phyloP scores from a whole-genome alignment of 2,797 vertebrate species.

The Gallinago stenura region DNA sequence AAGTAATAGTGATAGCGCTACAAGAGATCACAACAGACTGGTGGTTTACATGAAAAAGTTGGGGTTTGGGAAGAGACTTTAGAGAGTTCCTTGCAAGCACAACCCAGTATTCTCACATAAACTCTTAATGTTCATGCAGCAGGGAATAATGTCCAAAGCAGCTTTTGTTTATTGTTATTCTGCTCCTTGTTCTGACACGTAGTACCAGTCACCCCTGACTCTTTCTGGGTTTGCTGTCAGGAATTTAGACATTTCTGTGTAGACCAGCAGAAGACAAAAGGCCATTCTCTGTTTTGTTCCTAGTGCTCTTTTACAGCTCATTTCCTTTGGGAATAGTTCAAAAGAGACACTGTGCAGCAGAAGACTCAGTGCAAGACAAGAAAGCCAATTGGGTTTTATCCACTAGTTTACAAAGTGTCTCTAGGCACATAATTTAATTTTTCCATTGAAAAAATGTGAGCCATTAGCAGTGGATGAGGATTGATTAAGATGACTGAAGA shows the following conservation, averaged over 20 bases:
- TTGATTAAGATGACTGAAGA: not conserved
- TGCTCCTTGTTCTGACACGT: not conserved
- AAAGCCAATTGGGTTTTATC: not conserved
- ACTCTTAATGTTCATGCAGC: not conserved
- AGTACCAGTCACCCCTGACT: not conserved
- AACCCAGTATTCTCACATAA: not conserved
- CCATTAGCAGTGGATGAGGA: not conserved
- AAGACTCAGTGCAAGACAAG: not conserved
- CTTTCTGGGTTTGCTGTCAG: not conserved
- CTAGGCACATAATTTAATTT: not conserved
- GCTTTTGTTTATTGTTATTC: not conserved
- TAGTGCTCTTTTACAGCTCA: not conserved
- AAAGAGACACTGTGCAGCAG: not conserved
- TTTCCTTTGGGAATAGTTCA: not conserved
- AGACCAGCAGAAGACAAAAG: constrained; percentile 23
- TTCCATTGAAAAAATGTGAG: not conserved
- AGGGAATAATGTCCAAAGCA: not conserved
- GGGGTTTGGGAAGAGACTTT: not conserved
- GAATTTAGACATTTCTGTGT: not conserved
- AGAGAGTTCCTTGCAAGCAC: not conserved
- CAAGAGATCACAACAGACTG: not conserved
- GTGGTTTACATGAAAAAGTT: not conserved
- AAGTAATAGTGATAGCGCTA: not conserved
- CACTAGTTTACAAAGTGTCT: not conserved
- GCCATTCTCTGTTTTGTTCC: not conserved